Evolutionary conservation across 2,113 vertebrate genomes (phyloP), one percentile per base, ranked within the genome.

Genomic region (Aegithalos caudatus): DNA sequence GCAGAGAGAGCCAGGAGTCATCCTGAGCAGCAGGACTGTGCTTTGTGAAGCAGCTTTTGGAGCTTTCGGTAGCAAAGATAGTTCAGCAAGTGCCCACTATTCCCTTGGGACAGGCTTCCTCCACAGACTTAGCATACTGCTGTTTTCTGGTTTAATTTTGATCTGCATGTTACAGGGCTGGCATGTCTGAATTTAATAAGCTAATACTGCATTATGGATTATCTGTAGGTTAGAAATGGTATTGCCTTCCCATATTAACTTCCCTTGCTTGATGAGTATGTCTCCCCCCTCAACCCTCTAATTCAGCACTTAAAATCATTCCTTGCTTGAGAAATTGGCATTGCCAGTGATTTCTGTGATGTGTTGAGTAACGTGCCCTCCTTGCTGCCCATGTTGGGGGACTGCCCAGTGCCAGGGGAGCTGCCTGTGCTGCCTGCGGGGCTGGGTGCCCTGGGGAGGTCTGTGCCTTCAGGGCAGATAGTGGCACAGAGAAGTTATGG

Each of bases 121-220:
- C 87, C 81, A 74, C 70, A 66, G 38, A 66, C n/a, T 15, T 33
- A 61, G 81, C 72, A 37, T 40, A 66, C 3, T 74, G 65, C 86
- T 61, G 1, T 88, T 83, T 69, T 64, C 65, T 44, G 54, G 54
- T 91, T 94, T 94, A 50, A 29, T 93, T 95, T 96, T 66, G 53
- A 29, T 82, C 64, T 97, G 97, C 97, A 97, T 96, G 97, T 95
- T 81, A 23, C 56, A 22, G 92, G 81, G 90, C 95, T 86, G 92
- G 96, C 96, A 97, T 96, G 96, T 92, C 83, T 6, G 2, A 61
- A 0, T 86, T 92, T 51, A 58, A 76, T 86, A 51, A 91, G 89
- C 57, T 92, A 81, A 65, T 78, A 37, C 50, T 60, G 71, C 84
- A 71, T 76, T 79, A 44, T 24, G 86, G 81, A 35, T 62, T 74